Percentiles rank a stretch among this genome's conserved stretches.
Conservation (phyloP, 2,113 vertebrate genomes). For the Prionailurus bengalensis region DNA sequence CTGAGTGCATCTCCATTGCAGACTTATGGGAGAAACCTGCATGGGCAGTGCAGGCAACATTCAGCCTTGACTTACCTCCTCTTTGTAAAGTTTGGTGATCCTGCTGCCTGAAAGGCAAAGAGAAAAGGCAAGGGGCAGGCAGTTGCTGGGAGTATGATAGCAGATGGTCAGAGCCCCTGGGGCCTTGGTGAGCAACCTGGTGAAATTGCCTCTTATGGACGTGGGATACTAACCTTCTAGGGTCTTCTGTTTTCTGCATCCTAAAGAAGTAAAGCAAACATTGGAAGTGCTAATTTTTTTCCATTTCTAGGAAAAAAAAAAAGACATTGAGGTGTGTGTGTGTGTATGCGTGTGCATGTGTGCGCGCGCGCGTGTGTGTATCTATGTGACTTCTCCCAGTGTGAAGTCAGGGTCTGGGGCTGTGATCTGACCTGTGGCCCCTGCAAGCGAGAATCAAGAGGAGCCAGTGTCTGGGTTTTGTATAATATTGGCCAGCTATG, state of each 20-base stretch:
- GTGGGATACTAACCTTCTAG: background rate
- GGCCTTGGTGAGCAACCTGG: background rate
- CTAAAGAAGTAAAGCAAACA: background rate
- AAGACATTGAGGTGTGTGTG: background rate
- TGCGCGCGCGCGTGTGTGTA: too few relatives aligned
- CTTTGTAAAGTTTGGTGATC: background rate
- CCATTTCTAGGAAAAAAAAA: slow-evolving; percentile 2
- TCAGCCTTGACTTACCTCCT: background rate
- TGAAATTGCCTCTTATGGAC: background rate
- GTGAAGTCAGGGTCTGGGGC: background rate
- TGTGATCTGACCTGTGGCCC: background rate
- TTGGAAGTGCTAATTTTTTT: background rate
- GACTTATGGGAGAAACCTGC: background rate
- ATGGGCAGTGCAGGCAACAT: background rate
- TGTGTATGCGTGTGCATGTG: background rate
- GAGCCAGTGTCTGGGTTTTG: background rate
- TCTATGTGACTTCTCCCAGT: too few relatives aligned
- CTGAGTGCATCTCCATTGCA: background rate
- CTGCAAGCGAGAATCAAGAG: background rate
- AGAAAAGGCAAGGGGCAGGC: background rate
- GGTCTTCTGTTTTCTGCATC: background rate
- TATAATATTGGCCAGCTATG: background rate
- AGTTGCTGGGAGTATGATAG: too few relatives aligned
- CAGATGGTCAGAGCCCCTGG: background rate
- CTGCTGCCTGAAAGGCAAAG: background rate